Conservation (phyloP, 2,888 invertebrate genomes). For the Chymomyza fuscimana region DNA sequence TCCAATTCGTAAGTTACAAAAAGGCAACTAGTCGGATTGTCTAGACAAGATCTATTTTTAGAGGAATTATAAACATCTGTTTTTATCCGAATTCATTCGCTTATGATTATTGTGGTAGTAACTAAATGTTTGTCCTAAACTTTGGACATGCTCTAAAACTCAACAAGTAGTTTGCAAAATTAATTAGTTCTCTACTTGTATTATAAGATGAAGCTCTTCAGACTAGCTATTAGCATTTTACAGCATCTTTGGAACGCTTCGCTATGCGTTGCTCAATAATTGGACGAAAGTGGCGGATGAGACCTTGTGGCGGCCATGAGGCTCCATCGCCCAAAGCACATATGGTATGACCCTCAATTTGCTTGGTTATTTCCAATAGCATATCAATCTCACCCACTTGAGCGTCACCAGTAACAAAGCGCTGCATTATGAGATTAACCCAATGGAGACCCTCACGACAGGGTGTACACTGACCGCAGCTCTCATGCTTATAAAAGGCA, state of each 20-base stretch:
- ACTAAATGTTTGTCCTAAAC: too few relatives aligned
- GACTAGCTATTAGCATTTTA: background rate
- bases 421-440: conserved; percentile 92
- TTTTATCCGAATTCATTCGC: too few relatives aligned
- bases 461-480: conserved; percentile 99
- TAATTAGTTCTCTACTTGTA: background rate
- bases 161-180: background rate
- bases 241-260: conserved; percentile 73
- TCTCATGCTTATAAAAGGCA: conserved; percentile 99
- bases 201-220: background rate
- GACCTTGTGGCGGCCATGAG: conserved; percentile 98
- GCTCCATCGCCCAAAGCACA: conserved; percentile 99
- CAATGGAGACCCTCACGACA: conserved; percentile 97
- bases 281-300: conserved; percentile 97
- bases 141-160: too few relatives aligned
- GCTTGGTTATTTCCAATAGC: conserved; percentile 98
- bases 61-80: too few relatives aligned
- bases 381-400: conserved; percentile 96
- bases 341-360: conserved; percentile 99
- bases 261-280: conserved; percentile 92
- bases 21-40: too few relatives aligned
- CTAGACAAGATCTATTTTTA: too few relatives aligned
- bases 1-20: too few relatives aligned
- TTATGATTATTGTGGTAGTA: too few relatives aligned
- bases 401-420: conserved; percentile 93